phyloP scores from a whole-genome alignment of 1,140 invertebrate species.

The Monomorium pharaonis region DNA sequence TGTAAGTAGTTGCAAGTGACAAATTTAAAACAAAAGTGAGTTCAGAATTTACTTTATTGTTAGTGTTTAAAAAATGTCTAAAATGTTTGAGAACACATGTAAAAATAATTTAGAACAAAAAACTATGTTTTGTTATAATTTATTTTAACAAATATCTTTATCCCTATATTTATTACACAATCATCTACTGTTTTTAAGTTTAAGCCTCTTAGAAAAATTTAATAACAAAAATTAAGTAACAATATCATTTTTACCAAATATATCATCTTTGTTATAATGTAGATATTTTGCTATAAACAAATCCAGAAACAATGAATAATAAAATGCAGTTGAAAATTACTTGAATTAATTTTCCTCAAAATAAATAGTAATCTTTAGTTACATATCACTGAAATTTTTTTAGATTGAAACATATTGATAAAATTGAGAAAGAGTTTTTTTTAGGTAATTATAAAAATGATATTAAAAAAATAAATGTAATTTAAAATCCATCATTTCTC shows the following conservation, averaged over 20 bases:
- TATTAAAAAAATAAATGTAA: neutral
- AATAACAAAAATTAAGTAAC: neutral
- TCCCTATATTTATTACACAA: neutral
- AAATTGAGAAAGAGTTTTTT: too few relatives aligned
- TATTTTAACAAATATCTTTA: neutral
- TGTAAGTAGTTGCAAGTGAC: neutral
- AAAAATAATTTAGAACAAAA: too few relatives aligned
- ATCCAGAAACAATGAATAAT: neutral
- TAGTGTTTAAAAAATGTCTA: neutral
- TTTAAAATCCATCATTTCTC: neutral
- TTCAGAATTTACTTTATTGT: neutral
- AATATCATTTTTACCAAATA: neutral
- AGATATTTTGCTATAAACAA: constrained; percentile 9
- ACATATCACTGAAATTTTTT: neutral
- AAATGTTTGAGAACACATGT: too few relatives aligned
- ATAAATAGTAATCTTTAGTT: neutral
- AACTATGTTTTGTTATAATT: neutral
- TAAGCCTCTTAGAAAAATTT: neutral
- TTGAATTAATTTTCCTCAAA: neutral
- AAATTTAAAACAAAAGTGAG: neutral
- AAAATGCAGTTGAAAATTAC: neutral
- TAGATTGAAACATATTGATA: too few relatives aligned
- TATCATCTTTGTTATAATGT: neutral
- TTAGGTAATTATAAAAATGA: neutral
- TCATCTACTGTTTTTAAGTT: neutral